Conservation (phyloP, 1,140 invertebrate genomes). For the Drosophila tristis region DNA sequence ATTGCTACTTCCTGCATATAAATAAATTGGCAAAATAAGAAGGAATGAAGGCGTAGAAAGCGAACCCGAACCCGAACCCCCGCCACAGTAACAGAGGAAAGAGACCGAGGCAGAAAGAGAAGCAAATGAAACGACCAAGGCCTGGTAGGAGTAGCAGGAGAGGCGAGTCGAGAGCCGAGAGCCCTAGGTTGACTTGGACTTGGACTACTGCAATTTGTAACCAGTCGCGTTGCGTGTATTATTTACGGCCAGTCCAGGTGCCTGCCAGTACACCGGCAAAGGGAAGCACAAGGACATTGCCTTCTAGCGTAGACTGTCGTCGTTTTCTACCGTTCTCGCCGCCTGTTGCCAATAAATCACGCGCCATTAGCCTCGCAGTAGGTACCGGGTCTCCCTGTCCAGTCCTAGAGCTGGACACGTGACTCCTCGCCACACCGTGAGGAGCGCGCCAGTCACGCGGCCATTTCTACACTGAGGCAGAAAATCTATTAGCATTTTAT, state of each 20-base stretch:
- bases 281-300: slow-evolving; percentile 43
- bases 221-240: slow-evolving; percentile 76
- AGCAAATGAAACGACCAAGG: neutral
- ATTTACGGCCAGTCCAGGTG: slow-evolving; percentile 60
- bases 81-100: no score
- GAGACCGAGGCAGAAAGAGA: slow-evolving; percentile 10
- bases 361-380: slow-evolving; percentile 67
- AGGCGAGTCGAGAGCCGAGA: neutral
- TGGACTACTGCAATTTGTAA: slow-evolving; percentile 71
- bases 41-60: neutral
- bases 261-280: neutral
- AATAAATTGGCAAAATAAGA: slow-evolving; percentile 58
- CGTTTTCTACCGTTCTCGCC: slow-evolving; percentile 26
- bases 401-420: slow-evolving; percentile 3
- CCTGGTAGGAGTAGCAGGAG: neutral
- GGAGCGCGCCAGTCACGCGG: no score
- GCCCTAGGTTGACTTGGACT: slow-evolving; percentile 57
- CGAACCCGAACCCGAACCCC: slow-evolving; percentile 15
- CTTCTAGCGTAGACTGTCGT: slow-evolving; percentile 59
- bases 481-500: no score
- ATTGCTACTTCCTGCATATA: slow-evolving; percentile 75
- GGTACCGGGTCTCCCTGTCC: slow-evolving; percentile 16
- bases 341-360: slow-evolving; percentile 76
- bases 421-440: slow-evolving; percentile 35
- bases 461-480: no score